Evolutionary conservation across 2,888 invertebrate genomes (phyloP), one percentile per base, ranked within the genome.

Genomic region (Stramonita haemastoma): DNA sequence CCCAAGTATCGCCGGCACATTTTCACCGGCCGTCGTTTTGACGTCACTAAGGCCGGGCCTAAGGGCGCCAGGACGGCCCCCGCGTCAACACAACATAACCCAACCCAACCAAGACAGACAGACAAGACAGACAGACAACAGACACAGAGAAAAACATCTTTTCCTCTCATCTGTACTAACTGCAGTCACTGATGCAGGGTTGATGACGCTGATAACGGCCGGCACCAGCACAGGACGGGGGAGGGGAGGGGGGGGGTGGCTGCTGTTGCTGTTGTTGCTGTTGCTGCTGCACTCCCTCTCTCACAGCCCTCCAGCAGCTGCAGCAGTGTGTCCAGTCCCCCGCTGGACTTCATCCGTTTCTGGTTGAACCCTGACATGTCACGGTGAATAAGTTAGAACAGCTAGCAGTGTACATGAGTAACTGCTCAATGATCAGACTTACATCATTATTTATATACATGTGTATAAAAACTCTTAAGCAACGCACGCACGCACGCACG

Each of bases 291-390:
- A 26, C 34, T 22, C 46, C 46, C 46, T 29, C 17, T 73, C 29
- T 13, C 73, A n/a, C 73, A 46, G 2, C 70, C 26, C 1, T 19
- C 15, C n/a, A 93, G 84, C 15, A 89, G 87, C 19, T 86, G 88
- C 17, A 93, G 89, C 46, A 94, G 90, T 8, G 92, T 91, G 46
- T 91, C 90, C 32, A 94, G 84, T 15, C 94, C 94, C 29, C 93
- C 93, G 91, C 93, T 93, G 86, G 92, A 91, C 36, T 92, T 91
- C 1, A 93, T 92, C 34, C 93, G 91, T 34, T 92, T 92, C 89
- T 94, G 94, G 89, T 93, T 94, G 66, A 90, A 90, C 26, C 86
- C 94, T 94, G 88, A 46, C 46, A 46, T 66, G 66, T 17, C 66
- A 66, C 66, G n/a, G n/a, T n/a, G n/a, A n/a, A n/a, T n/a, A n/a